A percentile compares a stretch with the other conserved stretches of the same genome.
Evolutionary conservation across 1,140 invertebrate species (phyloP).

Genomic region (Eulimnadia texana): DNA sequence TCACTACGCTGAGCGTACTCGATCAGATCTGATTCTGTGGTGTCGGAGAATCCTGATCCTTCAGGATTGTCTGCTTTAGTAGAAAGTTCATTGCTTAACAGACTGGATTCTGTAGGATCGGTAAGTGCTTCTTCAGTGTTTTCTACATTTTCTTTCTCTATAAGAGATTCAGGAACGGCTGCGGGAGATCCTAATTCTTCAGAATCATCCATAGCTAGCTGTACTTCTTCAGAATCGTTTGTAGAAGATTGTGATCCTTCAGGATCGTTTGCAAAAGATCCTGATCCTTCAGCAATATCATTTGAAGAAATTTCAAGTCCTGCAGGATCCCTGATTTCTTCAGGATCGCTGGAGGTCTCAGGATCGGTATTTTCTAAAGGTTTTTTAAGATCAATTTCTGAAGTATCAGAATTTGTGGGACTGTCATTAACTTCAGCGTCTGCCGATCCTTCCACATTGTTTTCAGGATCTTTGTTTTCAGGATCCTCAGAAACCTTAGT

Average conservation of each 20-base stretch:
- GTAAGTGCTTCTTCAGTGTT: background rate
- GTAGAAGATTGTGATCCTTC: too few species aligned
- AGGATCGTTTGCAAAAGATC: too few species aligned
- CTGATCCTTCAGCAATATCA: too few species aligned
- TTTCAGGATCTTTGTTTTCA: background rate
- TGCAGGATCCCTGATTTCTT: background rate
- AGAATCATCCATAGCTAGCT: too few species aligned
- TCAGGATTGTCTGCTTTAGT: background rate
- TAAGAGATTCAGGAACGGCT: too few species aligned
- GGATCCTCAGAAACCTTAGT: too few species aligned
- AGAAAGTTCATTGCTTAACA: background rate
- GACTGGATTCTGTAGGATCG: background rate
- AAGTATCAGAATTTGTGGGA: background rate
- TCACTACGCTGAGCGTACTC: background rate
- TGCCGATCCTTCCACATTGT: background rate
- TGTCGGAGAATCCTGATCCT: background rate
- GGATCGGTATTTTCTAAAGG: background rate
- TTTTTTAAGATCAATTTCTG: background rate
- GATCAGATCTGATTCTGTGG: background rate
- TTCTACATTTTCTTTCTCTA: too few species aligned
- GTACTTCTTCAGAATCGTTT: too few species aligned
- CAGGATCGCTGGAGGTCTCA: background rate
- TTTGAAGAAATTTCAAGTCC: too few species aligned
- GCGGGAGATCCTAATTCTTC: too few species aligned
- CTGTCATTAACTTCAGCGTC: background rate